These are phyloP conservation scores for Tetramorium simillimum DNA, from an alignment of 1,140 invertebrate species.

Conservation along the genomic window DNA sequence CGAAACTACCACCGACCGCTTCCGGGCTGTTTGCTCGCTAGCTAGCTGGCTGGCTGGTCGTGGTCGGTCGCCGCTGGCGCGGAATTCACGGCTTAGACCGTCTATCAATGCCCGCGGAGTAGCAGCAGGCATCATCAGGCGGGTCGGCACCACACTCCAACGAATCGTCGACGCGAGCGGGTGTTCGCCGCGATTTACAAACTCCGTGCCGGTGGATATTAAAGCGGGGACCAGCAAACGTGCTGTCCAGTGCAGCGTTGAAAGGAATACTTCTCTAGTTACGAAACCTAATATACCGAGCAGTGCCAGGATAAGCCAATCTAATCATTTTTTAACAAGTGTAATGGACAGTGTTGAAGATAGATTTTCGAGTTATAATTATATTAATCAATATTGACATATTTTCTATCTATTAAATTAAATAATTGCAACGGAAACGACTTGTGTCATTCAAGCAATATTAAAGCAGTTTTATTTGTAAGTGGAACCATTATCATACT, in stretches of 20 bases:
- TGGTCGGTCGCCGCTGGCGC: neutral
- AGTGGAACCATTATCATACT: neutral
- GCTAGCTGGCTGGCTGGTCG: neutral
- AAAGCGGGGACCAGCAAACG: neutral
- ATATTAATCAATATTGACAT: neutral
- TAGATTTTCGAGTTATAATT: neutral
- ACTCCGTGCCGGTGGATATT: neutral
- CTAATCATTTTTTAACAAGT: neutral
- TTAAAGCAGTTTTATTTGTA: neutral
- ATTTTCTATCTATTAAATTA: neutral
- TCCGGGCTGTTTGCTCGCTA: slow-evolving; percentile 32
- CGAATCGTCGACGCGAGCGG: slow-evolving; percentile 65
- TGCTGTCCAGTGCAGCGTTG: neutral
- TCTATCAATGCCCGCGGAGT: slow-evolving; percentile 64
- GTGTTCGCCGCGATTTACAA: slow-evolving; percentile 24
- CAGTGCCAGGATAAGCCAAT: neutral
- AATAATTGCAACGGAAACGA: neutral
- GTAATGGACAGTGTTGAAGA: neutral
- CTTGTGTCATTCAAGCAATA: neutral
- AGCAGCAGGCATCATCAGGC: slow-evolving; percentile 29
- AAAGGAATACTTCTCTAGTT: neutral
- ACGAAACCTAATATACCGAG: neutral
- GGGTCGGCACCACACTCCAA: slow-evolving; percentile 48
- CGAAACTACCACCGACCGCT: slow-evolving; percentile 38
- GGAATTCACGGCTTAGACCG: slow-evolving; percentile 65